Conservation (phyloP, 2,113 vertebrate species). For the Trichomycterus rosablanca region DNA sequence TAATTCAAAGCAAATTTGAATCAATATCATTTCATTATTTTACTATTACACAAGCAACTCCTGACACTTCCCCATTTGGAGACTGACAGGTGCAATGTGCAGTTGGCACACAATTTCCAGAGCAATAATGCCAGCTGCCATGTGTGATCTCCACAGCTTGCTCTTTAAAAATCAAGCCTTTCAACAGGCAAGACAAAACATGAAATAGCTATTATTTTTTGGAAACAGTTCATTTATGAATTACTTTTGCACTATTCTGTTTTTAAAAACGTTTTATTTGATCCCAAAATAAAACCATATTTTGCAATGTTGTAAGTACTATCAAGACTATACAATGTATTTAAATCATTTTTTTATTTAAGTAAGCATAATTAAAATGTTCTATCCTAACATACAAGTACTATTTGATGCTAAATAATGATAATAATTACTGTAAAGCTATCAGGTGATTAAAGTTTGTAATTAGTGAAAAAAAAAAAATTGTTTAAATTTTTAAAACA, state of each 20-base stretch:
- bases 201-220: too few relatives aligned
- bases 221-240: too few relatives aligned
- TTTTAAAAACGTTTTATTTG: too few relatives aligned
- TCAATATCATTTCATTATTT: not conserved
- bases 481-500: not conserved
- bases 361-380: too few relatives aligned
- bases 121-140: constrained; percentile 21
- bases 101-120: constrained; percentile 16
- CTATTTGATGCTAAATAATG: too few relatives aligned
- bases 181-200: too few relatives aligned
- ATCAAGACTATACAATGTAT: not conserved
- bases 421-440: too few relatives aligned
- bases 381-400: too few relatives aligned
- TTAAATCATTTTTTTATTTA: too few relatives aligned
- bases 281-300: not conserved
- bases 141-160: not conserved
- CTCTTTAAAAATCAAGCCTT: not conserved
- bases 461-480: too few relatives aligned
- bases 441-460: too few relatives aligned
- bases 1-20: not conserved
- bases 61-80: constrained; percentile 35
- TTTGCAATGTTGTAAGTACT: not conserved
- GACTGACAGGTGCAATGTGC: constrained; percentile 57
- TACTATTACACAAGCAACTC: constrained; percentile 20
- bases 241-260: too few relatives aligned